Evolutionary conservation across 2,888 invertebrate species (phyloP), one percentile per base, ranked within the genome.

Genomic region (Agrochola macilenta): DNA sequence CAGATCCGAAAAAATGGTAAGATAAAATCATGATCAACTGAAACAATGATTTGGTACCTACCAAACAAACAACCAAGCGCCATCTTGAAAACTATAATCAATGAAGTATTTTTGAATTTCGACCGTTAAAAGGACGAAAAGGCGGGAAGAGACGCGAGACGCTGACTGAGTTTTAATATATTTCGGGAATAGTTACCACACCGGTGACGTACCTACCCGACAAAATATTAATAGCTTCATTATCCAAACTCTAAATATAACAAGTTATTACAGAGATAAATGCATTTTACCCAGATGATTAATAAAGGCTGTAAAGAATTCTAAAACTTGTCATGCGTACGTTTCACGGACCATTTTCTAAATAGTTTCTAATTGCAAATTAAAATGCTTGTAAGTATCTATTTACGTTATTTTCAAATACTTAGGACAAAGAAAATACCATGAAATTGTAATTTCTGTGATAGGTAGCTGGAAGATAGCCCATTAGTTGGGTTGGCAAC

Each of bases 191-290:
- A 90, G 90, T 91, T 92, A 93, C 94, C 93, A 92, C 93, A 92
- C 91, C 91, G 90, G 91, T 92, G 93, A 92, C 92, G 93, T 90
- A 88, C 89, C 52, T 52, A 89, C 89, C 89, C 91, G 91, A 90
- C 90, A 90, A 91, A 90, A 91, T 93, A 95, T 93, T 93, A 91
- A 93, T 95, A 93, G 92, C 89, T 90, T 92, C 92, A 93, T 94
- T 91, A 92, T 91, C 87, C 89, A 85, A 85, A 79, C 83, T 87
- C 89, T 90, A 89, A 89, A 92, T 91, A 88, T 92, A 90, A 76
- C 82, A 72, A 69, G 79, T 80, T 88, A 88, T 88, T 89, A 83
- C 74, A 85, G 73, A 88, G 81, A 88, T 81, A 85, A 82, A 85
- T 82, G 74, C 83, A 79, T 79, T 72, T 75, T 84, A 75, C 73